These are phyloP conservation scores for Scaptomyza cyrtandrae DNA, from an alignment of 2,888 invertebrate species.

Conservation along the genomic window DNA sequence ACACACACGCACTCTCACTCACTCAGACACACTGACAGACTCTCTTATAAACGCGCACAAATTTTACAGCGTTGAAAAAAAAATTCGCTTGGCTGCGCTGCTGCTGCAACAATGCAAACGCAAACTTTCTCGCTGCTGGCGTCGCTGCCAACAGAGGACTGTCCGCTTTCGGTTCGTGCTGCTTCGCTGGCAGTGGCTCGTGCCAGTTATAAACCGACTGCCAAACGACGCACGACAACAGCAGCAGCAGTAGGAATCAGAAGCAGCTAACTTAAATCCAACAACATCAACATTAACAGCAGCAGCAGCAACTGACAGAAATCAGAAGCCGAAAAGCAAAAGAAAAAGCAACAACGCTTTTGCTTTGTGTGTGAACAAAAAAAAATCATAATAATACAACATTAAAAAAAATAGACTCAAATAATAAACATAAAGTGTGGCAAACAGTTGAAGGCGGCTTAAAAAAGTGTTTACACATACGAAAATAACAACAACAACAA, in stretches of 20 bases:
- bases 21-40: conserved; percentile 12
- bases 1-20: conserved; percentile 21
- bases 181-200: conserved; percentile 80
- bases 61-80: conserved; percentile 53
- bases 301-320: conserved; percentile 44
- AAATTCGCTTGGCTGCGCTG: conserved; percentile 56
- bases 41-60: conserved; percentile 3
- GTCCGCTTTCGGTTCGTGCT: conserved; percentile 68
- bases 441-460: conserved; percentile 37
- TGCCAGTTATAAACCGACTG: conserved; percentile 84
- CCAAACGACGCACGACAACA: conserved; percentile 80
- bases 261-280: conserved; percentile 27
- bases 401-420: conserved; percentile 15
- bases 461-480: conserved; percentile 17
- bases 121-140: conserved; percentile 76
- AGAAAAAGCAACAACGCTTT: conserved; percentile 58
- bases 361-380: conserved; percentile 39
- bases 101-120: conserved; percentile 77
- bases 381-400: conserved; percentile 29
- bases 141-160: conserved; percentile 52
- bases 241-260: conserved; percentile 46
- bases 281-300: conserved; percentile 48
- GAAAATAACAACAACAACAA: conserved; percentile 22
- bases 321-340: conserved; percentile 58
- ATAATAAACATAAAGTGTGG: conserved; percentile 28